Evolutionary conservation across 2,113 vertebrate genomes (phyloP).

Genomic region (Bubalus kerabau): DNA sequence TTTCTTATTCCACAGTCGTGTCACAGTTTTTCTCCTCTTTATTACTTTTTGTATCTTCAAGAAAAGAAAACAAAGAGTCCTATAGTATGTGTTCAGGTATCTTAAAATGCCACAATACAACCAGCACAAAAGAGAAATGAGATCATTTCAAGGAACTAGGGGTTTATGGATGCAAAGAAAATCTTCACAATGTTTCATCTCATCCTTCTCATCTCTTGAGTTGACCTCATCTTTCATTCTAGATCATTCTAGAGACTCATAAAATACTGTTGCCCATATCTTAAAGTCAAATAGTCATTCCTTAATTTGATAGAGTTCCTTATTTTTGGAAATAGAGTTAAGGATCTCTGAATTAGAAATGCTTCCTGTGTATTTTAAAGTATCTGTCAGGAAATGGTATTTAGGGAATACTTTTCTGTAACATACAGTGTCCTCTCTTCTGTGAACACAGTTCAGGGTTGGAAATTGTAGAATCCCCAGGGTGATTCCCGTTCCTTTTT

Average conservation of each 20-base stretch:
- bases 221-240: not conserved
- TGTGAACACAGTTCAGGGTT: not conserved
- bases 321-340: not conserved
- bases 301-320: not conserved
- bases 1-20: not conserved
- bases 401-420: not conserved
- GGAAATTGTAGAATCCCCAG: not conserved
- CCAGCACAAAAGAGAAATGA: not conserved
- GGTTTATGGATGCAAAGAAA: not conserved
- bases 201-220: not conserved
- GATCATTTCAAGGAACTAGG: not conserved
- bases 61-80: not conserved
- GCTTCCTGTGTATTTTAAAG: not conserved
- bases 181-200: not conserved
- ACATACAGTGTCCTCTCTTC: not conserved
- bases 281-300: not conserved
- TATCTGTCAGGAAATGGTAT: not conserved
- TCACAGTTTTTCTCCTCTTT: not conserved
- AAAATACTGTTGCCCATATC: not conserved
- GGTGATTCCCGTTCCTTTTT: not conserved
- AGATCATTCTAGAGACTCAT: not conserved
- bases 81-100: not conserved
- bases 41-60: not conserved
- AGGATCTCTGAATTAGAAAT: not conserved
- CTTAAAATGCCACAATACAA: not conserved